Evolutionary conservation across 2,113 vertebrate species (phyloP).

Genomic region (Halcyon malimbica): DNA sequence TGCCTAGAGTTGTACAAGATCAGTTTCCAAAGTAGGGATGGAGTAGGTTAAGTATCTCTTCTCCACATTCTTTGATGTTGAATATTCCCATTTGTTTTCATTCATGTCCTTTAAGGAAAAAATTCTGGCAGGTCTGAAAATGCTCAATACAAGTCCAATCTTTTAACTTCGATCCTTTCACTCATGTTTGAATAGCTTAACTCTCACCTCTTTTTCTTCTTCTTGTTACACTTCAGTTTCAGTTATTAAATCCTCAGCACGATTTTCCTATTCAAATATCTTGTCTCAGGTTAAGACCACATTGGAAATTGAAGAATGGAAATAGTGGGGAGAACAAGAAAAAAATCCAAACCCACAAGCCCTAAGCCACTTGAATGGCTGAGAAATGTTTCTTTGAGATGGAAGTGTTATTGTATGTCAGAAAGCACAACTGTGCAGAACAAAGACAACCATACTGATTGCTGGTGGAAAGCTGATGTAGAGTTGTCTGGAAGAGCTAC

Average conservation of each 20-base stretch:
- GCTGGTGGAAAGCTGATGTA: background rate
- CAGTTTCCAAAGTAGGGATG: background rate
- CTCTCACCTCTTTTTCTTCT: background rate
- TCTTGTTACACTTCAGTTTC: slow-evolving; percentile 2
- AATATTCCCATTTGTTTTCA: background rate
- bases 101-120: background rate
- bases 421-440: background rate
- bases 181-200: background rate
- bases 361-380: background rate
- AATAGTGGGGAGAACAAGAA: background rate
- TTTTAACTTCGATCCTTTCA: background rate
- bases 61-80: background rate
- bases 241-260: background rate
- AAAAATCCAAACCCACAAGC: background rate
- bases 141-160: background rate
- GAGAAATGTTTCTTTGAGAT: background rate
- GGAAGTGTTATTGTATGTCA: background rate
- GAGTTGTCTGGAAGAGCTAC: background rate
- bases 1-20: background rate
- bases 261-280: slow-evolving; percentile 18
- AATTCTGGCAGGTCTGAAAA: background rate
- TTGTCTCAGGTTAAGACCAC: background rate
- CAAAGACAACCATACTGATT: background rate
- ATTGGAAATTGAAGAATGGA: background rate
- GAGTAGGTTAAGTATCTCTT: background rate